These are phyloP conservation scores for Odocoileus hemionus DNA, from an alignment of 2,113 vertebrate genomes.

Conservation along the genomic window DNA sequence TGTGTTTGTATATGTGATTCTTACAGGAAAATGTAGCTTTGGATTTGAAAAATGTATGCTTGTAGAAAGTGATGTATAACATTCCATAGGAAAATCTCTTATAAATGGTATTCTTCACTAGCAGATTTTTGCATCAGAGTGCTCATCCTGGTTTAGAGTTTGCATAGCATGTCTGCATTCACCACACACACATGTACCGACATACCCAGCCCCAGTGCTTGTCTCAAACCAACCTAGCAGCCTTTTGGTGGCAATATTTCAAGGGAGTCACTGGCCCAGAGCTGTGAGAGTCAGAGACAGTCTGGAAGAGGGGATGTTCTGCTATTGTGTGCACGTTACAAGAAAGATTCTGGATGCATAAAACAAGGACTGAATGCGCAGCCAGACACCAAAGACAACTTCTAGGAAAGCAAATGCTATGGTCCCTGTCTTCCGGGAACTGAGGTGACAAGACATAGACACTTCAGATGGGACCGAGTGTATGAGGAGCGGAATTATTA, in stretches of 20 bases:
- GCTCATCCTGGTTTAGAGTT: neutral
- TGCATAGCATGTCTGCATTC: neutral
- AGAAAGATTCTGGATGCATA: neutral
- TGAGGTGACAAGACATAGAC: neutral
- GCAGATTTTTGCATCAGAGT: neutral
- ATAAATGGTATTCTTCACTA: neutral
- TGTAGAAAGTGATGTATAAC: neutral
- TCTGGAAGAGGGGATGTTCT: neutral
- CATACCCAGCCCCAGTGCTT: neutral
- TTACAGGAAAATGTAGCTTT: neutral
- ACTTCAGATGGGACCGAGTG: neutral
- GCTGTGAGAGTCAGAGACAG: neutral
- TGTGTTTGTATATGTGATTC: conserved; percentile 8
- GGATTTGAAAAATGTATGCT: neutral
- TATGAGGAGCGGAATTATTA: neutral
- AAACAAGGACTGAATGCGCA: neutral
- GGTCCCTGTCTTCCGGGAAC: neutral
- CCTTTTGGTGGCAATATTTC: neutral
- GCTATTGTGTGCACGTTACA: neutral
- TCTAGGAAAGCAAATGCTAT: neutral
- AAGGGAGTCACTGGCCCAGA: neutral
- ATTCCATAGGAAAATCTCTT: neutral
- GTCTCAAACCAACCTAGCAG: neutral
- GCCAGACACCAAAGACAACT: neutral
- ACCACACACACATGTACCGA: neutral